Base-by-base conservation (phyloP, 2,113 vertebrate species). In the Rhea pennata region DNA sequence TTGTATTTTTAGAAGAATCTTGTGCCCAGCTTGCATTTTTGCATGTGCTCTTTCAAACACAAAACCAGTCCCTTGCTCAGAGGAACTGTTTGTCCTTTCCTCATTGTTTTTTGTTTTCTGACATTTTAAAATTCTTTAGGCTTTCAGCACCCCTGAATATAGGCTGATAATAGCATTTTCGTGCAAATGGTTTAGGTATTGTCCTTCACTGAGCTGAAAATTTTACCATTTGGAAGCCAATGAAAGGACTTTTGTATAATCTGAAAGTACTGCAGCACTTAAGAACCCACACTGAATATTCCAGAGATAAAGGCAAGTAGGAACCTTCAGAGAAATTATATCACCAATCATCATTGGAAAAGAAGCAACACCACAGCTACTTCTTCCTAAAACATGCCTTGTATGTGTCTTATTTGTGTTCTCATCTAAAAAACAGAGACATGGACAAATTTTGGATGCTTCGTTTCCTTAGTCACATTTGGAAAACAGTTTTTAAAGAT, bases 111-210 rank as follows among this genome's bases (percentile, higher is more conserved):
- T 78, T 39, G 4, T 4, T 87, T 80, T 50, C 26, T 44, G 27
- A 24, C 14, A 39, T 7, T 46, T 66, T 33, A 66, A 66, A 73
- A 58, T 23, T 3, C 71, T 88, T 72, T n/a, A 65, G 65, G 15
- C 27, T 26, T 72, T 85, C 46, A 62, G 39, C 40, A 90, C 1
- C 5, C 9, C 22, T 44, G 24, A 89, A 31, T 24, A 31, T 53
- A 53, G 78, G 48, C 8, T 40, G 5, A 4, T 22, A 54, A 17
- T 21, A 64, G 7, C 39, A 31, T 56, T 88, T 88, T 65, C 15
- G 64, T 7, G 6, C 15, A 36, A 1, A 1, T 44, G 3, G 2
- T 29, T 5, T 54, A 50, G 61, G 1, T 9, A 4, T 21, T 73
- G 17, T 27, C 23, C 50, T 67, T 67, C 42, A 77, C 14, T 31